Percentiles rank a stretch among this genome's conserved stretches.
phyloP scores from a whole-genome alignment of 1,140 invertebrate species.

The Anoplophora glabripennis region DNA sequence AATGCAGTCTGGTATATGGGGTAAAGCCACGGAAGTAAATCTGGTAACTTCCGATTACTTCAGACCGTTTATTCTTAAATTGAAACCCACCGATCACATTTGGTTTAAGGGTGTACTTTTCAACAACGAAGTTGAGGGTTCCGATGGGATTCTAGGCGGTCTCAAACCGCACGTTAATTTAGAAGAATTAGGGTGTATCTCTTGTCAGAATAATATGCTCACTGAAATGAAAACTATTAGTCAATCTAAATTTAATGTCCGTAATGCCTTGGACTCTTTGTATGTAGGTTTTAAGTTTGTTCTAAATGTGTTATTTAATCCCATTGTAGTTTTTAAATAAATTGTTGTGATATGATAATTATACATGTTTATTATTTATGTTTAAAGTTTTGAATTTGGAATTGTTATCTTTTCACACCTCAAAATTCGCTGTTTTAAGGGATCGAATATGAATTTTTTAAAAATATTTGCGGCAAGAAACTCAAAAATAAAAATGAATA shows the following conservation, averaged over 20 bases:
- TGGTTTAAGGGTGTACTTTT: constrained; percentile 65
- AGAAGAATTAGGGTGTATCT: constrained; percentile 64
- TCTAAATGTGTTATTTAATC: constrained; percentile 73
- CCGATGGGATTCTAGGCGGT: constrained; percentile 56
- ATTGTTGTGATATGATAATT: too few relatives aligned
- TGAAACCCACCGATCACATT: constrained; percentile 67
- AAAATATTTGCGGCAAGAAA: too few relatives aligned
- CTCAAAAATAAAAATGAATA: too few relatives aligned
- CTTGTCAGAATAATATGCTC: constrained; percentile 59
- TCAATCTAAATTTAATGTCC: constrained; percentile 46
- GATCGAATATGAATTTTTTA: too few relatives aligned
- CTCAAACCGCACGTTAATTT: constrained; percentile 57
- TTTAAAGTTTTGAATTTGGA: too few relatives aligned
- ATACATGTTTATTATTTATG: too few relatives aligned
- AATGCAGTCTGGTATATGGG: constrained; percentile 65
- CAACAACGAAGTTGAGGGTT: constrained; percentile 27
- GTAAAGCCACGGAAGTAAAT: constrained; percentile 59
- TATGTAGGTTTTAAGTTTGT: constrained; percentile 67
- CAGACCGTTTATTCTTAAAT: constrained; percentile 65
- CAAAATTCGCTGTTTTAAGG: too few relatives aligned
- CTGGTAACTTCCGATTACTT: constrained; percentile 63
- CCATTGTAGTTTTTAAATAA: constrained; percentile 70
- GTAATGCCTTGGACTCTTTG: constrained; percentile 58
- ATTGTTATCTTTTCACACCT: too few relatives aligned
- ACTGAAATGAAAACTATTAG: constrained; percentile 52